A percentile compares a stretch with the other conserved stretches of the same genome.
Conservation (phyloP, 2,113 vertebrate species). For the Alligator mississippiensis region DNA sequence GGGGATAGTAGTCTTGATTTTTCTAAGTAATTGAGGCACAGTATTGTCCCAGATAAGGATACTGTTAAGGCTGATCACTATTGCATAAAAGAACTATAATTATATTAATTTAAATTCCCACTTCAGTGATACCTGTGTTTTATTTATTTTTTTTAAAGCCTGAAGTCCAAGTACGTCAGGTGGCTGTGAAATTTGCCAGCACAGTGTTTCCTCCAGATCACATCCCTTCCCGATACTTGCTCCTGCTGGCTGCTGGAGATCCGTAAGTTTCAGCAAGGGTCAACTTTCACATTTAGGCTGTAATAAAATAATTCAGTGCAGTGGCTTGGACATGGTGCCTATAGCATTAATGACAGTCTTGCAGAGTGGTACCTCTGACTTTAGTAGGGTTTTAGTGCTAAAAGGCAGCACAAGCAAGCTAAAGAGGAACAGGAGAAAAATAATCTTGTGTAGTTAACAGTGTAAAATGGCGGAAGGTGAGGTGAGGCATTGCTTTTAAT, state of each 20-base stretch:
- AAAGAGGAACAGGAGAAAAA: neutral
- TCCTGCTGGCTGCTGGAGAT: slow-evolving; percentile 95
- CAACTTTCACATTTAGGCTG: slow-evolving; percentile 6
- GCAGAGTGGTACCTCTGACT: neutral
- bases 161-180: slow-evolving; percentile 97
- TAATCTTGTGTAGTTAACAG: too few relatives aligned
- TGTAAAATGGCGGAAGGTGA: neutral
- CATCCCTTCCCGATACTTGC: slow-evolving; percentile 95
- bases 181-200: slow-evolving; percentile 97
- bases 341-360: neutral
- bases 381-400: neutral
- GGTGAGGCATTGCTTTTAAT: neutral
- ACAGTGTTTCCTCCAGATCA: slow-evolving; percentile 95
- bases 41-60: neutral
- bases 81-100: neutral
- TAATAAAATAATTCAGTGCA: neutral
- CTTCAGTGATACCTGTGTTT: neutral
- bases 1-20: neutral
- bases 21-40: neutral
- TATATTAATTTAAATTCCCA: neutral
- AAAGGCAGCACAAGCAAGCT: neutral
- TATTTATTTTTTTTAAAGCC: slow-evolving; percentile 81
- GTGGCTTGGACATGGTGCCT: neutral
- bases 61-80: neutral
- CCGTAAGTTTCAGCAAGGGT: slow-evolving; percentile 85